These are phyloP conservation scores for Myodes glareolus DNA, from an alignment of 2,113 vertebrate species.

Conservation along the genomic window DNA sequence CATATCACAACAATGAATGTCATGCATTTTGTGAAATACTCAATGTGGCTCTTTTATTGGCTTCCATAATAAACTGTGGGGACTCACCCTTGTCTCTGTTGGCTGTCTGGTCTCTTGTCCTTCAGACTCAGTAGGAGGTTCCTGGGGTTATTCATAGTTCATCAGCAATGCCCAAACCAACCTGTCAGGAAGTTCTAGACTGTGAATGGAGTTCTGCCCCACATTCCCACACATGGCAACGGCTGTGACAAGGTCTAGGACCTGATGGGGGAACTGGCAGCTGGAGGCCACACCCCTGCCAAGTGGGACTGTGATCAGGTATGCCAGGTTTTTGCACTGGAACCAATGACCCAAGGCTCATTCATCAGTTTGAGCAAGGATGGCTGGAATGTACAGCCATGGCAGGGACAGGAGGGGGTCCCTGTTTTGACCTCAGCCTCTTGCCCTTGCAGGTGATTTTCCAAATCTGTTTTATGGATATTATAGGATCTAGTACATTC, in stretches of 20 bases:
- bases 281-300: background rate
- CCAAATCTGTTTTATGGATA: background rate
- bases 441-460: rapidly evolving
- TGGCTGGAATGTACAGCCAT: background rate
- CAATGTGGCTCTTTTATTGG: conserved; percentile 91
- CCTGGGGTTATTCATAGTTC: rapidly evolving
- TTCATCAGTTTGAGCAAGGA: background rate
- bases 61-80: conserved; percentile 92
- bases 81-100: conserved; percentile 64
- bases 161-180: background rate
- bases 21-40: conserved; percentile 90
- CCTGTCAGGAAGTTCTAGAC: background rate
- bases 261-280: background rate
- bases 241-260: background rate
- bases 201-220: background rate
- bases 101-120: conserved; percentile 44
- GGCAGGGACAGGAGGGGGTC: background rate
- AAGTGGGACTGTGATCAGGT: background rate
- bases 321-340: background rate
- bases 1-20: conserved; percentile 92
- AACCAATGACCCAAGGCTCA: background rate
- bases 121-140: background rate
- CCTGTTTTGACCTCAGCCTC: background rate
- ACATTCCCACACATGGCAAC: background rate
- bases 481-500: background rate